Base-by-base conservation (phyloP, 2,113 vertebrate species). In the Corapipo altera region DNA sequence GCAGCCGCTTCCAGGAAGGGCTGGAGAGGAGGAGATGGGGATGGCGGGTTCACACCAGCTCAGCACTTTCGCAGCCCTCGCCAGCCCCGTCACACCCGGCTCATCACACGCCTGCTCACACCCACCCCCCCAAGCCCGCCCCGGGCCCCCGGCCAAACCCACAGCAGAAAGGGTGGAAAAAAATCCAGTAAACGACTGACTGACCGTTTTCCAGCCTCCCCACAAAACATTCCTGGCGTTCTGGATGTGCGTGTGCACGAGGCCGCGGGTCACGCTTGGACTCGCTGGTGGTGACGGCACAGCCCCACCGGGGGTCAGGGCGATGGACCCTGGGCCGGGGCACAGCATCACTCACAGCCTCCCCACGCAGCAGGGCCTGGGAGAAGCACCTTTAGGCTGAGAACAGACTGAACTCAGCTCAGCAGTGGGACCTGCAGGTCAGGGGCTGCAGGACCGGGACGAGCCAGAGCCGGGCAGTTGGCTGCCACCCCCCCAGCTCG, bases 41-140 rank as follows among this genome's bases (percentile, higher is more conserved):
- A 91, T 32, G 43, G 39, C 32, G 48, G 77, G 90, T 95, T 96
- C 90, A 32, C 95, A 93, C 90, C 95, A 96, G 90, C 95, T 96
- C 95, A 96, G 95, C 95, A 87, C 77, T 96, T 96, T 96, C 54
- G 1, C 77, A 94, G 92, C 12, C 57, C 89, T 94, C 70, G 2
- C 30, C 84, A 79, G 84, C 79, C 72, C 89, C 48, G 57, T 77
- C 94, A 93, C 94, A 93, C 85, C 91, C 94, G 61, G 59, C 94
- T 89, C 95, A 80, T 82, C 93, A 64, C 75, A 91, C 15, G 74
- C 81, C 77, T 70, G 88, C 76, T 58, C 86, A 37, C 86, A 81
- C 91, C 65, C 70, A 30, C 85, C 75, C 76, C 93, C 76, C 93
- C n/a, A 6, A 19, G 3, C 64, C 79, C 5, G 44, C 74, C 17